Base-by-base conservation (phyloP, 2,888 invertebrate species). In the Blastobasis lacticolella region DNA sequence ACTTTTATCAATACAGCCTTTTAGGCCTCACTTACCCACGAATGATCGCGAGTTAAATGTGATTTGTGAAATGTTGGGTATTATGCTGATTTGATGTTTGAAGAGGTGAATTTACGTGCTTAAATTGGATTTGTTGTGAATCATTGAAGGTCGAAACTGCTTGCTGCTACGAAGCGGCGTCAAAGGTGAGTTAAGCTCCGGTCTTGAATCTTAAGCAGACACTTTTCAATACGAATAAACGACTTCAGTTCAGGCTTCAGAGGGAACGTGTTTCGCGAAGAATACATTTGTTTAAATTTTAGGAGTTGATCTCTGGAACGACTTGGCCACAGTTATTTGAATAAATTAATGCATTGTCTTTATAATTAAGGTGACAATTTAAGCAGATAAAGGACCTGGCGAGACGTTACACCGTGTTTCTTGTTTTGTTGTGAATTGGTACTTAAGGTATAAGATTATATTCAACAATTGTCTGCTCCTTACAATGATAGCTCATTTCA, bases 1-100 rank as follows among this genome's bases (percentile, higher is more conserved):
- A 72, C 69, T 74, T 75, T 68, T 71, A 68, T 68, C 68, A 66
- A 71, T 67, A 71, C 60, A 67, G 63, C 71, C 63, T 67, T 71
- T 54, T 66, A 66, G 61, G 67, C 71, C 62, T 8, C 23, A 23
- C 23, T 23, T 23, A 23, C 68, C 66, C 67, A 65, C 63, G 64
- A 62, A 65, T 67, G 63, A 61, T 62, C 62, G 63, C 62, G 61
- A 69, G 70, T 71, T 72, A 62, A 73, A 71, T 75, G 78, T 78
- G 76, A 77, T 75, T 69, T 76, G 78, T 76, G 75, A 81, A 81
- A 77, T 85, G 82, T 73, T 73, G 67, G 66, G 64, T 72, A 74
- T 78, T 73, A 78, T 78, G 78, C 65, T 69, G 70, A 74, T 78
- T 72, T 69, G 62, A 64, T 68, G 69, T 73, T 75, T 71, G 63